Base-by-base conservation (phyloP, 2,113 vertebrate species). In the Urocynchramus pylzowi region DNA sequence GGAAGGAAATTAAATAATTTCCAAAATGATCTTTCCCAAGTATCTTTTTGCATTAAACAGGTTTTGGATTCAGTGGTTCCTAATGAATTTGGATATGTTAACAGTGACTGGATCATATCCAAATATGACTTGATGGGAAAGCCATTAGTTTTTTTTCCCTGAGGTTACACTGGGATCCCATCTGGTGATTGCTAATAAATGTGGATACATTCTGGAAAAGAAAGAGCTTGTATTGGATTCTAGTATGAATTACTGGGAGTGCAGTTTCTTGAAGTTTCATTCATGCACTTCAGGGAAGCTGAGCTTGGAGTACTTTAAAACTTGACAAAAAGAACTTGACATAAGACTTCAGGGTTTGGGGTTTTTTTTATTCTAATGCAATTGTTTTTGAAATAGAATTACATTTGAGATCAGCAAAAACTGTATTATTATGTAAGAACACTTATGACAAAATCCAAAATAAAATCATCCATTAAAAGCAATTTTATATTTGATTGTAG, bases 111-210 rank as follows among this genome's bases (percentile, higher is more conserved):
- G 97, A 97, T 92, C 56, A 7, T 91, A 87, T 97, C 96, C 96
- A 97, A 94, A 96, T 75, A 96, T 78, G 87, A 96, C 93, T 97
- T 71, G 96, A 90, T 96, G 97, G 96, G 95, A 97, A 97, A 96
- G 65, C 76, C 92, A 77, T 97, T 90, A 87, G 71, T 95, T 97
- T 97, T 93, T 81, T 97, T 95, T 93, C 93, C 93, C 93, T 63
- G 86, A 93, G 89, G 95, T 97, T 97, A 91, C 53, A 11, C 68
- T 96, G 93, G 86, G 87, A 96, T 97, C 70, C 94, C 94, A 97
- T 97, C 96, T 95, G 96, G 92, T 87, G 84, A 90, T 90, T 83
- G 82, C 96, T 97, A 97, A 94, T 96, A 96, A 95, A 94, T 93
- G 90, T 77, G 84, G 81, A 90, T 93, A 83, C 4, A 5, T 88